Evolutionary conservation across 30 jellyfish, hydroid and myxozoan species (phyloP).

Genomic region (Pseudorhiza aurosa): DNA sequence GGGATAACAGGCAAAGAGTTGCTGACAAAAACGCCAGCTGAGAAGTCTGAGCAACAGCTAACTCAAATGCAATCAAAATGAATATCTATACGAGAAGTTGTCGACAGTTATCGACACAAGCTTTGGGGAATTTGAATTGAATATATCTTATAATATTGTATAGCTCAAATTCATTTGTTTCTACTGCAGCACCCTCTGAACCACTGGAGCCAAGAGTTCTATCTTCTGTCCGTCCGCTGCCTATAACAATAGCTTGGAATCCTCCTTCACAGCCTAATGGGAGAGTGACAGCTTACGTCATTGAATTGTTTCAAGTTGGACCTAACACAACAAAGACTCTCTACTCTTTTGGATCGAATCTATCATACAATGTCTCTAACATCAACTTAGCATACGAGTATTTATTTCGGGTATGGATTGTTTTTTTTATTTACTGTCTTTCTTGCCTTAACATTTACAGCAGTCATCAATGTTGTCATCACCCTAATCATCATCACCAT

Average conservation of each 20-base stretch:
- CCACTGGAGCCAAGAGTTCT: slow-evolving; percentile 35
- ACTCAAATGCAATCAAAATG: no score
- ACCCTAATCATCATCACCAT: no score
- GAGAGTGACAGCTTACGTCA: slow-evolving; percentile 50
- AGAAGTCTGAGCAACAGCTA: no score
- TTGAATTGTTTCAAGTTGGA: slow-evolving; percentile 30
- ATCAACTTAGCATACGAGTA: slow-evolving; percentile 10
- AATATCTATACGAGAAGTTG: no score
- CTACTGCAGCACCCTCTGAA: slow-evolving; percentile 47
- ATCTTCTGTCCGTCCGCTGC: slow-evolving; percentile 7
- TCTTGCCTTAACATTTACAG: no score
- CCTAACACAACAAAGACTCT: slow-evolving; percentile 32
- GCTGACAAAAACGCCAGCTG: no score
- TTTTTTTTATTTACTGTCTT: no score
- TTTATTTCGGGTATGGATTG: slow-evolving; percentile 32
- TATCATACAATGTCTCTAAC: slow-evolving; percentile 15
- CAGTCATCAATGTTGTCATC: no score
- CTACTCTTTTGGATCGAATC: background rate
- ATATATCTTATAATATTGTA: background rate
- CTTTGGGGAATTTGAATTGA: no score
- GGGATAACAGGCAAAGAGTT: no score
- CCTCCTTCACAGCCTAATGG: slow-evolving; percentile 78
- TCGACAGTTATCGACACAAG: no score
- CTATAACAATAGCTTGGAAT: slow-evolving; percentile 54
- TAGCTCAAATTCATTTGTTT: background rate